These are phyloP conservation scores for Anguilla megastoma DNA, from an alignment of 2,797 vertebrate genomes.

Conservation along the genomic window DNA sequence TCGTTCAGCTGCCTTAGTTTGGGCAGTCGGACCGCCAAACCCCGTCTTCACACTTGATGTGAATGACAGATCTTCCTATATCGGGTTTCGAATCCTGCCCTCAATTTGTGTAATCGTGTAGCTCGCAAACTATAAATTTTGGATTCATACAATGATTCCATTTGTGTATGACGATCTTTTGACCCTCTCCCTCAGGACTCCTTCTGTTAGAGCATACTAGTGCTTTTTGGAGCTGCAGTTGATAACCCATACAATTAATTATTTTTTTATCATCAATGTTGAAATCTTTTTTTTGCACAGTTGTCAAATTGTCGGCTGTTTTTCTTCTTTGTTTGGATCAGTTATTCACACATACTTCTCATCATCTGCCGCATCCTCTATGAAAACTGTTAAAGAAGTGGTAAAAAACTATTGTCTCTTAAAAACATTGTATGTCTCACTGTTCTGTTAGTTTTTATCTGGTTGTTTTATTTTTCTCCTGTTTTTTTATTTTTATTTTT, in stretches of 20 bases:
- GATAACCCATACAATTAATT: background rate
- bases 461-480: conserved; percentile 59
- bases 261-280: background rate
- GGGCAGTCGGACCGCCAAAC: background rate
- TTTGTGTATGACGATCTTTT: background rate
- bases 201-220: background rate
- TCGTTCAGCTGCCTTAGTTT: background rate
- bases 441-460: conserved; percentile 40
- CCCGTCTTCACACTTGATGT: background rate
- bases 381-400: conserved; percentile 52
- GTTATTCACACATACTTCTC: conserved; percentile 30
- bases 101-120: background rate
- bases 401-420: conserved; percentile 38
- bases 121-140: background rate
- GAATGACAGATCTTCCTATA: background rate
- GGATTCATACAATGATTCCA: background rate
- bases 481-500: conserved; percentile 12
- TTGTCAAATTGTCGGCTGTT: conserved; percentile 3
- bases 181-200: background rate
- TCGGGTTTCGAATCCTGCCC: background rate
- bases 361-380: conserved; percentile 46
- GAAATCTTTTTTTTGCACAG: conserved; percentile 2
- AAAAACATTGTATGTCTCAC: conserved; percentile 36
- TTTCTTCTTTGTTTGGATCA: conserved; percentile 25
- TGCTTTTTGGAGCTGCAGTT: background rate